Evolutionary conservation across 2,113 vertebrate genomes (phyloP).

Genomic region (Dinomys branickii): DNA sequence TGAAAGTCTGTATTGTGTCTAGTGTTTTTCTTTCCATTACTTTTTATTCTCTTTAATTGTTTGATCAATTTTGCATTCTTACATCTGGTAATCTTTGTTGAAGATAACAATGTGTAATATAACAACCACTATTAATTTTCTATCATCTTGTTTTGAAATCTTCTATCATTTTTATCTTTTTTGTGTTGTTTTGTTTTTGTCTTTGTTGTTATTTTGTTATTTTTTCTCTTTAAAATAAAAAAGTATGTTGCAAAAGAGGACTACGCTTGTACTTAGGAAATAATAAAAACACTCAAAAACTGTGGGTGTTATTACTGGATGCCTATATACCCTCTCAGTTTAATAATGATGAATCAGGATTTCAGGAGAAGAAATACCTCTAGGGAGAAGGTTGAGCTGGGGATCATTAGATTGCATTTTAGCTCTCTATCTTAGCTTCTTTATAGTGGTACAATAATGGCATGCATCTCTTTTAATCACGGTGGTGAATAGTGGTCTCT

Average conservation of each 20-base stretch:
- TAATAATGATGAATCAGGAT: rapidly evolving
- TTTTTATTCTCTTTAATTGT: too few relatives aligned
- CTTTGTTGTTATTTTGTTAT: too few relatives aligned
- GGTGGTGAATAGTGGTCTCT: background rate
- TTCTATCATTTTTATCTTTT: too few relatives aligned
- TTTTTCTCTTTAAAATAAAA: background rate
- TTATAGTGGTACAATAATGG: background rate
- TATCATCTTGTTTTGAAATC: too few relatives aligned
- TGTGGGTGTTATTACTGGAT: background rate
- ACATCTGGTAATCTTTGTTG: too few relatives aligned
- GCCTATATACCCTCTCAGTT: rapidly evolving
- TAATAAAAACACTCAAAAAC: background rate
- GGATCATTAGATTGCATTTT: background rate
- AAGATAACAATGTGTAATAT: too few relatives aligned
- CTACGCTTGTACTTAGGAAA: background rate
- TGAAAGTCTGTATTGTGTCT: too few relatives aligned
- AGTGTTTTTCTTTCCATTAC: too few relatives aligned
- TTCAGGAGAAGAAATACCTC: background rate
- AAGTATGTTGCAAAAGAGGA: background rate
- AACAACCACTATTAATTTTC: too few relatives aligned
- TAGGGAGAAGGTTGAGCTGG: background rate
- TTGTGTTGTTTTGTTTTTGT: too few relatives aligned
- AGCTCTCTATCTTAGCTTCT: background rate
- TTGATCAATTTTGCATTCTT: too few relatives aligned
- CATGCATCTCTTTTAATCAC: background rate